Base-by-base conservation (phyloP, 2,888 invertebrate genomes). In the Lampropteryx suffumata region DNA sequence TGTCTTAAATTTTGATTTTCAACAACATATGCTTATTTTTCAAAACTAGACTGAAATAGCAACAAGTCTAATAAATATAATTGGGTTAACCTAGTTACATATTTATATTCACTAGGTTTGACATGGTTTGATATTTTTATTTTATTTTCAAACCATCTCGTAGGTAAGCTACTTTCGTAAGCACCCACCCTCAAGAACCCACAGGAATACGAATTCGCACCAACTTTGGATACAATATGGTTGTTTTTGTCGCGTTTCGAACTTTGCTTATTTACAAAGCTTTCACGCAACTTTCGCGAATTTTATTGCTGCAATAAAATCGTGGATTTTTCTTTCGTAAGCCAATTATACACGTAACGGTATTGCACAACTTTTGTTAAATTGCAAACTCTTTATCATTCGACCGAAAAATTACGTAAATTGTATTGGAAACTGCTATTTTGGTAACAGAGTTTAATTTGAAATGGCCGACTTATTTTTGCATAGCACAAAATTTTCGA, bases 221-320 rank as follows among this genome's bases (percentile, higher is more conserved):
- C 41, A 48, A 55, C 34, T 43, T 46, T 30, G 35, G 33, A 46
- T 53, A 48, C 48, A 55, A 50, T 55, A 57, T 57, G 52, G 57
- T 57, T 54, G 57, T 61, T 58, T 53, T 45, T 50, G 57, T 55
- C 56, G 52, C 48, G 41, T 57, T 40, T 30, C 54, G 5, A 67
- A 70, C 62, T 72, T 71, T 62, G 47, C 63, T 69, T 73, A 67
- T 71, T 69, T 70, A 67, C 66, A 62, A 70, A 62, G 62, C 61
- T 65, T 66, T 67, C 46, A 43, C 49, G 52, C 49, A 59, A 68
- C 62, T 59, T 63, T 52, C 52, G 46, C 35, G 40, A 51, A 50
- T 61, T 59, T 62, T 61, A 59, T 55, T 55, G 47, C 33, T 27
- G 53, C 55, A 54, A 61, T 62, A 62, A 60, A 54, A 58, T 53